Conservation (phyloP, 2,113 vertebrate species). For the Notiomystis cincta region DNA sequence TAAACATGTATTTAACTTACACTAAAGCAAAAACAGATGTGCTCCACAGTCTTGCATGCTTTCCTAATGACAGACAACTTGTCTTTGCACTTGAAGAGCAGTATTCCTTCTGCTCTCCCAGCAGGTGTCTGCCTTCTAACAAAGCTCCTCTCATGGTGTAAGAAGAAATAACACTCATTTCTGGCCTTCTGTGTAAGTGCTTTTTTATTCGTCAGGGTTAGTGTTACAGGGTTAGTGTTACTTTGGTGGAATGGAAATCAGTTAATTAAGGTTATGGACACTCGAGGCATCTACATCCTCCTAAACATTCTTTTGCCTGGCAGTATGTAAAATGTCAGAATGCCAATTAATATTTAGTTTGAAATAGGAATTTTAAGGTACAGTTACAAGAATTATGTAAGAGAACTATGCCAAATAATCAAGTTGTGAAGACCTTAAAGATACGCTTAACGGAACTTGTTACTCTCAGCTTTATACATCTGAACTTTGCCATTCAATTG, state of each 20-base stretch:
- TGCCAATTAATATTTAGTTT: slow-evolving; percentile 10
- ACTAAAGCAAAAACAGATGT: background rate
- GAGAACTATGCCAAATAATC: background rate
- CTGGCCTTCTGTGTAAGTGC: background rate
- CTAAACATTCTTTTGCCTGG: background rate
- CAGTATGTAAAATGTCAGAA: slow-evolving; percentile 29
- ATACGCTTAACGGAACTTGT: background rate
- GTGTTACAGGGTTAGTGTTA: background rate
- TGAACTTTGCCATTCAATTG: background rate
- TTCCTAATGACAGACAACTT: background rate
- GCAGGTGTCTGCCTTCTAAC: background rate
- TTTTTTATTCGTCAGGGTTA: background rate
- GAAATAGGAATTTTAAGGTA: background rate
- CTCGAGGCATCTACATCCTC: background rate
- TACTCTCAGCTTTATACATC: background rate
- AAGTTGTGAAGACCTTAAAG: background rate
- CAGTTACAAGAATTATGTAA: background rate
- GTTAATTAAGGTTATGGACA: slow-evolving; percentile 17
- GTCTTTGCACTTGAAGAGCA: background rate
- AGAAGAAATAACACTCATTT: background rate
- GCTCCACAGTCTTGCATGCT: background rate
- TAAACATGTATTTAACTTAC: background rate
- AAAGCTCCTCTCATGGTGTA: background rate
- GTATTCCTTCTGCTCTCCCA: background rate
- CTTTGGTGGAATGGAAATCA: background rate